phyloP scores from a whole-genome alignment of 2,888 invertebrate species.

The Athripsodes cinereus region DNA sequence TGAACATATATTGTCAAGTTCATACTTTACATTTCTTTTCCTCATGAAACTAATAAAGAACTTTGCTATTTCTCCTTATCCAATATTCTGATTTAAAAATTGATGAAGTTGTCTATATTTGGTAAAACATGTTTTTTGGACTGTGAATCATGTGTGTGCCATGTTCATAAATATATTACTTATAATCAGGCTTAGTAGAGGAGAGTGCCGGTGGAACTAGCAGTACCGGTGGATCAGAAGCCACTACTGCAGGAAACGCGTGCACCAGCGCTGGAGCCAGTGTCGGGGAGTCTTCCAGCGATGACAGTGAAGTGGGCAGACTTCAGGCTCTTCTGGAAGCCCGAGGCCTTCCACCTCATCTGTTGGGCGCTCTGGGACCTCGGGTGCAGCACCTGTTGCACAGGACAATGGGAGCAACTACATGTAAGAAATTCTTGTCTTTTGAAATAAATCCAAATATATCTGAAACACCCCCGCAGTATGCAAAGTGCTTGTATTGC shows the following conservation, averaged over 20 bases:
- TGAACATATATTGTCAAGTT: too few relatives aligned
- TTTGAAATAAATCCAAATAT: too few relatives aligned
- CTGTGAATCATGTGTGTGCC: too few relatives aligned
- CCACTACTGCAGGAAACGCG: slow-evolving; percentile 33
- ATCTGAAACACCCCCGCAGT: too few relatives aligned
- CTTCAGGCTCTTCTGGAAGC: slow-evolving; percentile 92
- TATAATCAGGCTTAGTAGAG: not conserved
- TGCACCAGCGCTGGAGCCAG: slow-evolving; percentile 38
- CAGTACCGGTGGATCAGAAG: slow-evolving; percentile 24
- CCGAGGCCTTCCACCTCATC: slow-evolving; percentile 91
- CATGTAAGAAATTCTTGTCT: slow-evolving; percentile 16
- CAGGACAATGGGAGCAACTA: slow-evolving; percentile 78
- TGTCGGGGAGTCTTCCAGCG: slow-evolving; percentile 48
- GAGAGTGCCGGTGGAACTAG: slow-evolving; percentile 1
- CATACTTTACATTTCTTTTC: too few relatives aligned
- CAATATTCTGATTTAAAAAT: too few relatives aligned
- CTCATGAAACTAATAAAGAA: too few relatives aligned
- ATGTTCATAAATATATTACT: too few relatives aligned
- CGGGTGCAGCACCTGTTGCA: slow-evolving; percentile 95
- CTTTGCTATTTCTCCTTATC: too few relatives aligned
- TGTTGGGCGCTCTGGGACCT: slow-evolving; percentile 92
- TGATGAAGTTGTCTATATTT: too few relatives aligned
- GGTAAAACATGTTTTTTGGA: too few relatives aligned
- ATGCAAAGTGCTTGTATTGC: too few relatives aligned
- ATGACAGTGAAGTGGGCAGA: slow-evolving; percentile 93